These are phyloP conservation scores for Cephalotes varians DNA, from an alignment of 2,888 invertebrate genomes.

Conservation along the genomic window DNA sequence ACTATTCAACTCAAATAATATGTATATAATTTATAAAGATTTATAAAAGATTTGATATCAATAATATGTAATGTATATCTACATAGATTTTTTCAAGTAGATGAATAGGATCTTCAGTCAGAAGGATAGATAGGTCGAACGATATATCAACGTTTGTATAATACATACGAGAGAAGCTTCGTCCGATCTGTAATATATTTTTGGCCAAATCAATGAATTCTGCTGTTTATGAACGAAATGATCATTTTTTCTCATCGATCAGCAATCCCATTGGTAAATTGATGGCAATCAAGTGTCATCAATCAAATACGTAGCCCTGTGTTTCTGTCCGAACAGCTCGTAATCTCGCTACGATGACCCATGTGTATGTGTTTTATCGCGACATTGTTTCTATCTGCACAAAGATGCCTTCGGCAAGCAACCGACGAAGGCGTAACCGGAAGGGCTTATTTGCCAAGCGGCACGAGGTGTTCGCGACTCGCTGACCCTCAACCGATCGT, in stretches of 20 bases:
- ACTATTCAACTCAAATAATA: too few relatives aligned
- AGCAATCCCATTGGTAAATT: too few relatives aligned
- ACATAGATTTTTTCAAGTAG: not conserved
- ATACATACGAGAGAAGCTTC: not conserved
- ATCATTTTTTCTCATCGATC: not conserved
- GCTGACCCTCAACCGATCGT: constrained; percentile 5
- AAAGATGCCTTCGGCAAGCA: not conserved
- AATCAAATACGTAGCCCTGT: not conserved
- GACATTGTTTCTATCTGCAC: not conserved
- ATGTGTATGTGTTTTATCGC: too few relatives aligned
- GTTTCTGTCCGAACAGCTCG: too few relatives aligned
- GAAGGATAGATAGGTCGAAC: not conserved
- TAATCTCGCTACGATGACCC: too few relatives aligned
- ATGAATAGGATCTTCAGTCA: too few relatives aligned
- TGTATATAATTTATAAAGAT: too few relatives aligned
- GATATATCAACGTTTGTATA: not conserved
- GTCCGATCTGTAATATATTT: not conserved
- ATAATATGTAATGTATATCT: too few relatives aligned
- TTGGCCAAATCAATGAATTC: not conserved
- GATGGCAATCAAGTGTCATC: not conserved
- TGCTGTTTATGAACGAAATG: not conserved
- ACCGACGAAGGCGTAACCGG: constrained; percentile 46
- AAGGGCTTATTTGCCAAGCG: constrained; percentile 52
- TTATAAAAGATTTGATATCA: too few relatives aligned
- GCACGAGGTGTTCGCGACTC: constrained; percentile 16